A percentile compares a stretch with the other conserved stretches of the same genome.
Evolutionary conservation across 1,140 invertebrate species (phyloP).

Genomic region (Anastrepha ludens): DNA sequence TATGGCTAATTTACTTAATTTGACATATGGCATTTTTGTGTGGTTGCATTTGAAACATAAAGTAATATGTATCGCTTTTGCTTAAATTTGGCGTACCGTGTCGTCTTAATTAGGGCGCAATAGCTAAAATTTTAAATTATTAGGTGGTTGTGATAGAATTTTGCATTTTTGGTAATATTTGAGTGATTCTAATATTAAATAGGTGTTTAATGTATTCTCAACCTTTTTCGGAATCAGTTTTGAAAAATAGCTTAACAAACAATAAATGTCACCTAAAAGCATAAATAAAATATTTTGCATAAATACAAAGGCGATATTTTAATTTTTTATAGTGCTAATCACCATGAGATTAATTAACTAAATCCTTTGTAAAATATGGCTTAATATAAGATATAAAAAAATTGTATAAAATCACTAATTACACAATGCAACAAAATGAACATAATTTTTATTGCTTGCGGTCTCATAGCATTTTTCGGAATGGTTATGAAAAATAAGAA

Average conservation of each 20-base stretch:
- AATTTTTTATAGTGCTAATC: too few species aligned
- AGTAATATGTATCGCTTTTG: background rate
- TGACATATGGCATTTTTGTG: background rate
- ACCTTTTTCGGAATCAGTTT: background rate
- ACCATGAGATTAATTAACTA: too few species aligned
- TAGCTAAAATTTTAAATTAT: background rate
- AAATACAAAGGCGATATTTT: too few species aligned
- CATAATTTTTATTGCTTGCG: too few species aligned
- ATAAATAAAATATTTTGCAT: too few species aligned
- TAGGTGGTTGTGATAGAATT: background rate
- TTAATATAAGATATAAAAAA: too few species aligned
- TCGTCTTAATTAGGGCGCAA: background rate
- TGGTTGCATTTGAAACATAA: background rate
- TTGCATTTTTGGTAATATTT: background rate
- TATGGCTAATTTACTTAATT: background rate
- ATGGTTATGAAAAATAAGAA: too few species aligned
- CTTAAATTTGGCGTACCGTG: background rate
- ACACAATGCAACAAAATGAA: too few species aligned
- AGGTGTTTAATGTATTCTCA: background rate
- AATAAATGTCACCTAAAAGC: too few species aligned
- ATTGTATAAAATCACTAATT: too few species aligned
- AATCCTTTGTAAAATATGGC: too few species aligned
- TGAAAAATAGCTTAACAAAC: background rate
- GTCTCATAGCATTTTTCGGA: too few species aligned
- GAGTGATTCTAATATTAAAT: background rate